A percentile compares a stretch with the other conserved stretches of the same genome.
Conservation (phyloP, 2,113 vertebrate species). For the Ophiodon elongatus region DNA sequence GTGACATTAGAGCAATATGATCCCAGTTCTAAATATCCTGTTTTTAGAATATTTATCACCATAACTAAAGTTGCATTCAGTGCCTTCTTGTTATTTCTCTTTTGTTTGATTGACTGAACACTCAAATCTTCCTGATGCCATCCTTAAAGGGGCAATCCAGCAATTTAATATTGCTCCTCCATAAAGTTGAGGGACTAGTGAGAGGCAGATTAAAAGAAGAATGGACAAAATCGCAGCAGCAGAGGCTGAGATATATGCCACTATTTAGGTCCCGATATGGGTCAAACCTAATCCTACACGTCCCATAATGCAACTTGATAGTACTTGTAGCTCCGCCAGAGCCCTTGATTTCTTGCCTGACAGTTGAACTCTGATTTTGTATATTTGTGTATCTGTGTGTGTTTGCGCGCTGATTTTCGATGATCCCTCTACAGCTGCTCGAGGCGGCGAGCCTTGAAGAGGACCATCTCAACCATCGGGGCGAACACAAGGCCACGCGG, state of each 20-base stretch:
- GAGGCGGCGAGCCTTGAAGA: conserved; percentile 70
- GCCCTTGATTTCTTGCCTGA: background rate
- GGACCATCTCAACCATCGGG: conserved; percentile 28
- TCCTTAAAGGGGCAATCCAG: background rate
- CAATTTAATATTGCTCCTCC: background rate
- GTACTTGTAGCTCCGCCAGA: background rate
- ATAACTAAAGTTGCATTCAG: background rate
- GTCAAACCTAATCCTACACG: background rate
- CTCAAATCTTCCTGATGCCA: background rate
- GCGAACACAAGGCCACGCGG: conserved; percentile 71
- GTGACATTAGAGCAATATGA: background rate
- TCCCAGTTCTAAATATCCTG: background rate
- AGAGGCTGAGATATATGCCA: background rate
- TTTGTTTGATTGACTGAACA: background rate
- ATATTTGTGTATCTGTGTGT: background rate
- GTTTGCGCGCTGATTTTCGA: background rate
- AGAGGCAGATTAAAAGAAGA: background rate
- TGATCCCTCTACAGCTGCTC: conserved; percentile 74
- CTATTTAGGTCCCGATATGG: background rate
- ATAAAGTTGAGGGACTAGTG: background rate
- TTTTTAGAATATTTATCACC: background rate
- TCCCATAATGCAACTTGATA: background rate
- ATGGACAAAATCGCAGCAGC: background rate
- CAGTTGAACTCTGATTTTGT: background rate
- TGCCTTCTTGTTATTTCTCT: background rate